Evolutionary conservation across 1,140 invertebrate species (phyloP).

Genomic region (Acromyrmex echinatior): DNA sequence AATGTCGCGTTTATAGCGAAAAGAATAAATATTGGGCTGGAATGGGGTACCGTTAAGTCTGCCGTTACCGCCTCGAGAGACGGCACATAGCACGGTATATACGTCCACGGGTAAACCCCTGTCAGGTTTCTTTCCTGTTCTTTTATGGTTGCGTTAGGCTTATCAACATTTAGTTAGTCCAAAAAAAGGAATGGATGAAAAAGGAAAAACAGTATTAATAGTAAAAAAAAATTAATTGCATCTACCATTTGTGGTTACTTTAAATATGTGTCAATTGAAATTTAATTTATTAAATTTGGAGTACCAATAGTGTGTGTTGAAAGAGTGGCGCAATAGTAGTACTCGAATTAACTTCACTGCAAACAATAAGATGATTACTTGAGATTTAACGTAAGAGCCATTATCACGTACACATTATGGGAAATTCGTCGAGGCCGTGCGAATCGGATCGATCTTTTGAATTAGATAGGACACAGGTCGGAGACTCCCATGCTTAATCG

Average conservation of each 20-base stretch:
- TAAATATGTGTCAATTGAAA: neutral
- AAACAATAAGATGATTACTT: slow-evolving; percentile 47
- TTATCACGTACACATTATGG: slow-evolving; percentile 9
- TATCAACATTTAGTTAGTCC: slow-evolving; percentile 5
- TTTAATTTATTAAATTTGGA: no score
- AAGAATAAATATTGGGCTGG: slow-evolving; percentile 86
- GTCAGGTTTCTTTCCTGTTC: slow-evolving; percentile 71
- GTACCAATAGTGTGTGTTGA: neutral
- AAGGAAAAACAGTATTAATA: neutral
- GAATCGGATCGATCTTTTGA: slow-evolving; percentile 47
- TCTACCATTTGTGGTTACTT: neutral
- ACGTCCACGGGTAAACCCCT: slow-evolving; percentile 64
- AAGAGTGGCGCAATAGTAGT: neutral
- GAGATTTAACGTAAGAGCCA: slow-evolving; percentile 29
- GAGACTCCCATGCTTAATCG: slow-evolving; percentile 11
- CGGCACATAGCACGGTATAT: slow-evolving; percentile 71
- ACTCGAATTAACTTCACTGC: neutral
- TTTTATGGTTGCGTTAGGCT: slow-evolving; percentile 27
- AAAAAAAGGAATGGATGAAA: neutral
- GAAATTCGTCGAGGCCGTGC: slow-evolving; percentile 49
- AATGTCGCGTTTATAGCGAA: slow-evolving; percentile 75
- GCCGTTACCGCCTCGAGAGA: slow-evolving; percentile 86
- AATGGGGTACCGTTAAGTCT: slow-evolving; percentile 85
- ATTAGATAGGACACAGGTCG: slow-evolving; percentile 19
- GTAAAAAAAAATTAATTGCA: neutral